phyloP scores from a whole-genome alignment of 2,113 vertebrate species.

The Pelvicachromis taeniatus region DNA sequence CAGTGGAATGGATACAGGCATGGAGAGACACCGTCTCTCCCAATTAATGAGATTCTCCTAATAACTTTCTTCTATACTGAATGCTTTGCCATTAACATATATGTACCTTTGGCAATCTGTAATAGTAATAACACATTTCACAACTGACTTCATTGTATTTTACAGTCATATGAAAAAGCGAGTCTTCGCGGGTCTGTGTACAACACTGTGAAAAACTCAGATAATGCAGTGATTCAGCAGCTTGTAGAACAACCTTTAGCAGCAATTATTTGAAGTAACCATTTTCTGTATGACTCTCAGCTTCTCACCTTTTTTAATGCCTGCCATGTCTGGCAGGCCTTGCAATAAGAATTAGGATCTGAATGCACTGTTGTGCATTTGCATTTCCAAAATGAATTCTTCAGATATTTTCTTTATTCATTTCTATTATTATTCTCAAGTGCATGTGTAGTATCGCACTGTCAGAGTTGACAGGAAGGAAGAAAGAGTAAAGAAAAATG shows the following conservation, averaged over 20 bases:
- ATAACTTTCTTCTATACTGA: background rate
- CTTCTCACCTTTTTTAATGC: background rate
- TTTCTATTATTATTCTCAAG: no score
- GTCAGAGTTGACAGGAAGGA: background rate
- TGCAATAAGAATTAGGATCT: no score
- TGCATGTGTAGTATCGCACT: background rate
- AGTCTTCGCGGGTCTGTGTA: background rate
- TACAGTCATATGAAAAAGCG: background rate
- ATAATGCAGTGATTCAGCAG: background rate
- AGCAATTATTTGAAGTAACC: background rate
- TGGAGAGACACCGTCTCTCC: background rate
- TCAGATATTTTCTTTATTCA: no score
- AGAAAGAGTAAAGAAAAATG: background rate
- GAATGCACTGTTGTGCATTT: no score
- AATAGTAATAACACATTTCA: background rate
- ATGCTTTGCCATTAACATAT: background rate
- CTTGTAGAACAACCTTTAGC: background rate
- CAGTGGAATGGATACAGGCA: background rate
- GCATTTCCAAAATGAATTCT: no score
- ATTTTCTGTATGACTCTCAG: background rate
- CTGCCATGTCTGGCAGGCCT: no score
- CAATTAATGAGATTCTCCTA: background rate
- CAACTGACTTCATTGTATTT: background rate
- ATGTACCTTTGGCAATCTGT: background rate
- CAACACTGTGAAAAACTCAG: background rate